Conservation (phyloP, 92 coral and sea anemone genomes). For the Nematostella vectensis region DNA sequence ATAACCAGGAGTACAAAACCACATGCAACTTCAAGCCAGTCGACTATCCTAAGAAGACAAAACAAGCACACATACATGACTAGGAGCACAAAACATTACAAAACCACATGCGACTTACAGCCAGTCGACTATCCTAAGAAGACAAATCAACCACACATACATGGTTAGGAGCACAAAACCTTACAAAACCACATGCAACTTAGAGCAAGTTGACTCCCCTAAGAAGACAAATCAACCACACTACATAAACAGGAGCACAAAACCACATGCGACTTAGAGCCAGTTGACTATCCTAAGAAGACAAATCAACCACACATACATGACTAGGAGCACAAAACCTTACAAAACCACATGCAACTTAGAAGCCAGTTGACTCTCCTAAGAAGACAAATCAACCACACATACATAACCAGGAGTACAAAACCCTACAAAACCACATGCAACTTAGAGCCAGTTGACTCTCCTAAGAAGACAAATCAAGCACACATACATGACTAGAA, state of each 20-base stretch:
- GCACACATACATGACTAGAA: no score
- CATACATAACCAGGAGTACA: neutral
- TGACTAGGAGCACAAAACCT: neutral
- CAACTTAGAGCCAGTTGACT: neutral
- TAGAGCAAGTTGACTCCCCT: neutral
- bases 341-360: neutral
- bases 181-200: conserved; percentile 2
- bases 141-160: no score
- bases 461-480: neutral
- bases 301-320: neutral
- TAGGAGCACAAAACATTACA: no score
- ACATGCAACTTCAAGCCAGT: conserved; percentile 3
- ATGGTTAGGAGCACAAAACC: no score
- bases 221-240: neutral
- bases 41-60: conserved; percentile 68
- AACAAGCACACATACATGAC: no score
- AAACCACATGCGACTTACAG: neutral
- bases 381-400: neutral
- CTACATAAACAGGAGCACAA: no score
- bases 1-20: no score
- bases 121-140: conserved; percentile 68
- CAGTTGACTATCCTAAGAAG: neutral
- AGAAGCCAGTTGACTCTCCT: neutral
- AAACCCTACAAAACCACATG: neutral
- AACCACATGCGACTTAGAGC: neutral